A percentile compares a stretch with the other conserved stretches of the same genome.
These are phyloP conservation scores for Phyllotis vaccarum DNA, from an alignment of 2,797 vertebrate species.

Conservation along the genomic window DNA sequence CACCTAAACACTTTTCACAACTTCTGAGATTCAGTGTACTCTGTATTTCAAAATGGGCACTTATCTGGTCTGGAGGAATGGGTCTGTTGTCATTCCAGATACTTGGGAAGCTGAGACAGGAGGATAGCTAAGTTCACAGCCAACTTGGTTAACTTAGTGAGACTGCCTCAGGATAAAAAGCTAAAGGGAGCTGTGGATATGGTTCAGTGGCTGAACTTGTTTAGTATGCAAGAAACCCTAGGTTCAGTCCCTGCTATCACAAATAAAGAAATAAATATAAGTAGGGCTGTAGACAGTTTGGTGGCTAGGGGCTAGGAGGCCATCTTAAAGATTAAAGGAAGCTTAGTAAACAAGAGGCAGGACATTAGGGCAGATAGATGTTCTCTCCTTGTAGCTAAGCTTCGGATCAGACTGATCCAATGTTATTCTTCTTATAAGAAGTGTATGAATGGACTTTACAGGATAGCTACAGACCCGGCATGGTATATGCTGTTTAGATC, in stretches of 20 bases:
- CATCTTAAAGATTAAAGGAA: neutral
- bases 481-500: neutral
- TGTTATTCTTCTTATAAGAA: neutral
- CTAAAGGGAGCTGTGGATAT: neutral
- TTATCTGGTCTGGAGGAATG: neutral
- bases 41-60: neutral
- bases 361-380: fast-evolving
- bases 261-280: neutral
- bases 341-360: neutral
- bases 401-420: neutral
- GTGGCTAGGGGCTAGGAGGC: neutral
- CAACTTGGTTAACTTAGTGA: neutral
- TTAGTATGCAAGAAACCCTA: neutral
- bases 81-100: neutral
- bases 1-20: too few species aligned
- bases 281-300: neutral
- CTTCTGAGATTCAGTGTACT: neutral
- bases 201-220: neutral
- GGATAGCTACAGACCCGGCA: neutral
- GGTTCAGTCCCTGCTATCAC: too few species aligned
- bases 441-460: too few species aligned
- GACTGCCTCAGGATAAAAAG: neutral
- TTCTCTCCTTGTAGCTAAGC: neutral
- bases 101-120: neutral
- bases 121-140: neutral